Conservation (phyloP, 2,113 vertebrate genomes). For the Epinephelus cyanopodus region DNA sequence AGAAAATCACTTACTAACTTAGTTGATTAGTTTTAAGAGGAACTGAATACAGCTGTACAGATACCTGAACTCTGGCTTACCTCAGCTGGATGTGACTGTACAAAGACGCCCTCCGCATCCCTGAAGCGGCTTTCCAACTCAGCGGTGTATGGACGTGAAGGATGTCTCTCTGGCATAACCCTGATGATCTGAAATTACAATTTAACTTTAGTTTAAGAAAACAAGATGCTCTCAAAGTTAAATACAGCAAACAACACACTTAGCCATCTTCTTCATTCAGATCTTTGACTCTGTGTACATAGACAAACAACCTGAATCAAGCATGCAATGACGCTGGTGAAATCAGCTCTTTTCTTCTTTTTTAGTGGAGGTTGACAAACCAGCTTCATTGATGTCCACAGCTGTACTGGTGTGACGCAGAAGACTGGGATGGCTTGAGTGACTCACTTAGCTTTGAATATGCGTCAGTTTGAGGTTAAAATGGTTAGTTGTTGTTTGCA, state of each 20-base stretch:
- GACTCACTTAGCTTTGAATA: slow-evolving; percentile 3
- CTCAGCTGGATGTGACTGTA: slow-evolving; percentile 72
- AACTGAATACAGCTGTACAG: background rate
- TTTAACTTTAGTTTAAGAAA: background rate
- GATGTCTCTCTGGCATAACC: slow-evolving; percentile 87
- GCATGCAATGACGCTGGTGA: background rate
- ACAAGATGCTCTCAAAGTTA: background rate
- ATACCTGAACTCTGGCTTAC: slow-evolving; percentile 49
- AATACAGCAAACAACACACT: background rate
- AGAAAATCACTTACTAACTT: slow-evolving; percentile 17
- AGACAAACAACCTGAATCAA: background rate
- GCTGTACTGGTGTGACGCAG: slow-evolving; percentile 1
- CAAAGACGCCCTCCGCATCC: slow-evolving; percentile 73
- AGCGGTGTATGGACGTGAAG: slow-evolving; percentile 83
- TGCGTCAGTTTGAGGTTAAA: background rate
- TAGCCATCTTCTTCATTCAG: background rate
- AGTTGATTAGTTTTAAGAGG: slow-evolving; percentile 17
- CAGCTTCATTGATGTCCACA: background rate
- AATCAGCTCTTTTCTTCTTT: background rate
- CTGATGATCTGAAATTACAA: slow-evolving; percentile 75
- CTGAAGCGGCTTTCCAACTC: slow-evolving; percentile 84
- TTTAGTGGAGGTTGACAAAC: background rate
- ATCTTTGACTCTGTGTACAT: background rate
- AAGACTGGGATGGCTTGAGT: background rate
- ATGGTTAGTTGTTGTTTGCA: too few species aligned